Conservation (phyloP, 2,797 vertebrate species). For the Perdix hodgsoniae region DNA sequence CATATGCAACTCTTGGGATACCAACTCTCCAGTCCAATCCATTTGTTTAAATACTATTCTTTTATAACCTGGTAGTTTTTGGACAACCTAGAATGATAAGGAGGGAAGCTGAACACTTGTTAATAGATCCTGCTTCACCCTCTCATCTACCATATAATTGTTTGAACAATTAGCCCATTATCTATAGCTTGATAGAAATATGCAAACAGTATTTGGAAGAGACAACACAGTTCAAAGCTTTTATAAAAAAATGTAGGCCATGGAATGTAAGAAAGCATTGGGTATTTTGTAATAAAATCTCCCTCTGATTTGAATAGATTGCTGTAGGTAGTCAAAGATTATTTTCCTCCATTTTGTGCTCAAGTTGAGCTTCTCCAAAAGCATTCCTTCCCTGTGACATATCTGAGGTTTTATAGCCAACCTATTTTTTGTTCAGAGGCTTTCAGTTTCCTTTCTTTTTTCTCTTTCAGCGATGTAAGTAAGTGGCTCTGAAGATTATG, state of each 20-base stretch:
- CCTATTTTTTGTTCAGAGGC: not conserved
- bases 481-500: too few relatives aligned
- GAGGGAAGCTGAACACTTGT: not conserved
- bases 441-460: not conserved
- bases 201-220: not conserved
- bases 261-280: not conserved
- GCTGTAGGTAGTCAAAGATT: not conserved
- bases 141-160: not conserved
- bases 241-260: not conserved
- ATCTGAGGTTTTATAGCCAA: not conserved
- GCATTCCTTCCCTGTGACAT: not conserved
- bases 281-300: not conserved
- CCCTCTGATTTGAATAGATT: not conserved
- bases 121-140: not conserved
- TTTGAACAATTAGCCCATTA: not conserved
- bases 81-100: not conserved
- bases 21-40: not conserved
- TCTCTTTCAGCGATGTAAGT: not conserved
- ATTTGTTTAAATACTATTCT: not conserved
- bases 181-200: not conserved
- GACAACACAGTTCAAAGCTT: not conserved
- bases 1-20: not conserved
- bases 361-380: not conserved
- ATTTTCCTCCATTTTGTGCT: not conserved
- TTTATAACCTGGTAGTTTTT: not conserved